Percentiles rank a stretch among this genome's conserved stretches.
These are phyloP conservation scores for Tamandua tetradactyla DNA, from an alignment of 2,797 vertebrate genomes.

Conservation along the genomic window DNA sequence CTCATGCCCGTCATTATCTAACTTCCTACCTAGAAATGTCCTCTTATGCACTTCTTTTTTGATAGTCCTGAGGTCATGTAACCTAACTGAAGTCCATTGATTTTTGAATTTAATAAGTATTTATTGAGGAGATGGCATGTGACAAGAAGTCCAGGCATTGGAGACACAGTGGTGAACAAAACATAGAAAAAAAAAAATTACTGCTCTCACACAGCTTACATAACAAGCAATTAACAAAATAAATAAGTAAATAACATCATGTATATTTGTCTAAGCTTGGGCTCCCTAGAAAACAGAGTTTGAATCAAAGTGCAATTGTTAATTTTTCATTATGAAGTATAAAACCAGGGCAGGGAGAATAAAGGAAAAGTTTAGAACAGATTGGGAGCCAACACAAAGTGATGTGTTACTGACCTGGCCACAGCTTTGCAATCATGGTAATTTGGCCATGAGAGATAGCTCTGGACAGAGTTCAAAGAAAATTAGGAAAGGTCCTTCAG, in stretches of 20 bases:
- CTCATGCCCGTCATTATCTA: background rate
- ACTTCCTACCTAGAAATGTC: background rate
- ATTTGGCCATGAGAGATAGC: background rate
- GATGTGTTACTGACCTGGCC: accelerated
- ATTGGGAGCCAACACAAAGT: background rate
- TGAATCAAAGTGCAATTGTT: background rate
- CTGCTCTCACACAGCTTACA: background rate
- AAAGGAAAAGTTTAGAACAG: background rate
- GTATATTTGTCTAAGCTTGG: background rate
- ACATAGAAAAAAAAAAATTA: background rate
- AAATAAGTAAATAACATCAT: background rate
- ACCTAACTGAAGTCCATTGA: background rate
- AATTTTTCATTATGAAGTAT: background rate
- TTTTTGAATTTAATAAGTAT: conserved; percentile 6
- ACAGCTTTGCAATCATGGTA: background rate
- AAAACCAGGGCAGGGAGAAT: background rate
- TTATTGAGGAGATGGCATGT: background rate
- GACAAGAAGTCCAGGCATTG: background rate
- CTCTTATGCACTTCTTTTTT: background rate
- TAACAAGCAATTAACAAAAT: background rate
- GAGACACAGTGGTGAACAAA: background rate
- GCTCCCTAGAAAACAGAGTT: background rate
- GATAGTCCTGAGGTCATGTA: background rate
- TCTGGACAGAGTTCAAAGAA: background rate
- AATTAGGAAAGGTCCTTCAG: background rate